These are phyloP conservation scores for Lanius ludovicianus DNA, from an alignment of 2,113 vertebrate genomes.

Conservation along the genomic window DNA sequence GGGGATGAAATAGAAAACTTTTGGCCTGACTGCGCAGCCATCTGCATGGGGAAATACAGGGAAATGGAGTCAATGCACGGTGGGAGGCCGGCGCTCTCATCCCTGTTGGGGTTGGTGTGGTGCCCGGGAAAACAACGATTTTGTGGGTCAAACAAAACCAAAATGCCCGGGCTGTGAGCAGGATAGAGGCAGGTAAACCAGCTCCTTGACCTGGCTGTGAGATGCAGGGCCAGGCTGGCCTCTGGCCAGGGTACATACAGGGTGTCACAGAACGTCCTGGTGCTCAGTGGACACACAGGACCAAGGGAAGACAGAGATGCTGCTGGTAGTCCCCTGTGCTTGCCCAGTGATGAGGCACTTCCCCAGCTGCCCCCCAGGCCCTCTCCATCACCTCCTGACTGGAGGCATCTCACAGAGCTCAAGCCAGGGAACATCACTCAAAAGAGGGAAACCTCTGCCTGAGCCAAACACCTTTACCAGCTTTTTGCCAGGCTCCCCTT, in stretches of 20 bases:
- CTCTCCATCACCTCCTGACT: neutral
- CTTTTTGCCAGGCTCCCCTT: neutral
- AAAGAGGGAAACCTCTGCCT: neutral
- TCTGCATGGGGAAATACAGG: constrained; percentile 81
- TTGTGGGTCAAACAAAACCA: neutral
- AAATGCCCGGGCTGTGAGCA: neutral
- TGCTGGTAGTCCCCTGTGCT: neutral
- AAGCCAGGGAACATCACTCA: neutral
- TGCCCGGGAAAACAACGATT: neutral
- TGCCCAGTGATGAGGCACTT: neutral
- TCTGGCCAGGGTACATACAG: fast-evolving
- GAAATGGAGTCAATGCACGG: neutral
- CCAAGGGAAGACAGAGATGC: neutral
- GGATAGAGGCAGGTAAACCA: neutral
- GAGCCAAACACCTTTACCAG: neutral
- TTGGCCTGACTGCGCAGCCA: constrained; percentile 83
- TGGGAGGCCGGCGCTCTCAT: neutral
- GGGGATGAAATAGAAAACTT: constrained; percentile 85
- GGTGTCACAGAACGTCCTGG: neutral
- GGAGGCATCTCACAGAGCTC: neutral
- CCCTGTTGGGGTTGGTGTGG: neutral
- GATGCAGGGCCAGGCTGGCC: neutral
- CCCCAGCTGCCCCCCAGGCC: neutral
- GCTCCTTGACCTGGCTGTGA: neutral
- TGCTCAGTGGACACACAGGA: fast-evolving